Base-by-base conservation (phyloP, 2,888 invertebrate species). In the Ctena decussata region DNA sequence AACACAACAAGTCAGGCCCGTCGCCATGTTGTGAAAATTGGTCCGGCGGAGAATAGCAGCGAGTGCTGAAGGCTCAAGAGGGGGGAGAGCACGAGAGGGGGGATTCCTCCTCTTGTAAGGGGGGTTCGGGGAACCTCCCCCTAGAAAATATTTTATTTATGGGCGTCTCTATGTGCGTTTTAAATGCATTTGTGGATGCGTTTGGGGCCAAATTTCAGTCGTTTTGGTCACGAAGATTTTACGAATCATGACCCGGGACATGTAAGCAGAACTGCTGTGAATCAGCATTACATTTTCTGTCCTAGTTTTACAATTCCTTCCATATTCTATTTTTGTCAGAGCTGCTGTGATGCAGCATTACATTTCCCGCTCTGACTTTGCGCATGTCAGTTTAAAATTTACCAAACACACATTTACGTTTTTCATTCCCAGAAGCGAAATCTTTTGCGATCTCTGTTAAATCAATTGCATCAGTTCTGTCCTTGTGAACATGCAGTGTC, bases 401-500 rank as follows among this genome's bases (percentile, higher is more conserved):
- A 12, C 73, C 77, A 57, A 77, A 77, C 11, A 65, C 71, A 44
- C 49, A 49, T 32, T 15, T 30, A 18, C 83, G 57, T 24, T n/a
- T 12, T 37, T 83, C 83, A 21, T 57, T 79, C 12, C 53, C 11
- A 21, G 37, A 24, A 21, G 70, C 60, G 41, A 84, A 84, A 37
- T 79, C 79, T 27, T 79, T 75, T 57, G 78, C 77, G 12, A 82
- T 46, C 5, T n/a, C 49, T 27, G 18, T 30, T 21, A 82, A 24
- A 32, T 77, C 35, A 30, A 74, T 44, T 21, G 24, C n/a, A 37
- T 82, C 82, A 72, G 77, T n/a, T 70, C 44, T 15, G 65, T 65
- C 41, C 21, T 73, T 60, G 71, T 82, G 77, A 2, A 82, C 70
- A 27, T 83, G 75, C 18, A 83, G n/a, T 5, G 53, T 37, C 77